phyloP scores from a whole-genome alignment of 2,113 vertebrate species.

The Burhinus oedicnemus region DNA sequence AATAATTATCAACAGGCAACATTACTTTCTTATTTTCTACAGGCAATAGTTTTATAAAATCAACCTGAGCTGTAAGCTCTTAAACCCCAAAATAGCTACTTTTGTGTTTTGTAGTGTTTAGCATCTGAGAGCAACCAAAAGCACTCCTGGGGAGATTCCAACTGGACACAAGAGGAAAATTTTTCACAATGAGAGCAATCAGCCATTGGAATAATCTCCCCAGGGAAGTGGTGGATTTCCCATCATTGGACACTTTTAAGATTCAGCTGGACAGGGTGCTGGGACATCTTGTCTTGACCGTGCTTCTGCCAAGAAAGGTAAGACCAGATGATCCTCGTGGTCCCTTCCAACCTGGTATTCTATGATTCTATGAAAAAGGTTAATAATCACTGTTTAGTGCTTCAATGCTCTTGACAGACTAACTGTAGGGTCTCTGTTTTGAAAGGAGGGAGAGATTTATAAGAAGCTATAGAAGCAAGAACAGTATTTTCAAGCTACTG shows the following conservation, averaged over 20 bases:
- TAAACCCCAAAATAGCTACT: background rate
- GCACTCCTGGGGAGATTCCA: background rate
- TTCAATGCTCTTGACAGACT: background rate
- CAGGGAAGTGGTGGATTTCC: background rate
- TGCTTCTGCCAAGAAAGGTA: background rate
- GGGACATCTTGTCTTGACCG: background rate
- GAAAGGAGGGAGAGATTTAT: background rate
- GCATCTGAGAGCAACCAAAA: background rate
- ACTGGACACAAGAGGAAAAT: background rate
- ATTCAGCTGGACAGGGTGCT: background rate
- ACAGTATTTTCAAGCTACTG: background rate
- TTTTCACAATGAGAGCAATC: background rate
- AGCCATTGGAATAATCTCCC: background rate
- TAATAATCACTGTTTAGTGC: background rate
- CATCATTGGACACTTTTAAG: background rate
- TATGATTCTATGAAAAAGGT: background rate
- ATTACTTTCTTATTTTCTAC: background rate
- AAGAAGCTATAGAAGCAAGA: background rate
- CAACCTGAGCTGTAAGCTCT: background rate
- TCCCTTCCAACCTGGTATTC: background rate
- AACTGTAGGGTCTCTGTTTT: background rate
- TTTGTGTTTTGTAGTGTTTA: background rate
- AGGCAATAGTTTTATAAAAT: background rate
- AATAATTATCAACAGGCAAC: background rate
- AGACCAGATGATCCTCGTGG: background rate